Base-by-base conservation (phyloP, 2,888 invertebrate genomes). In the Cheilosia variabilis region DNA sequence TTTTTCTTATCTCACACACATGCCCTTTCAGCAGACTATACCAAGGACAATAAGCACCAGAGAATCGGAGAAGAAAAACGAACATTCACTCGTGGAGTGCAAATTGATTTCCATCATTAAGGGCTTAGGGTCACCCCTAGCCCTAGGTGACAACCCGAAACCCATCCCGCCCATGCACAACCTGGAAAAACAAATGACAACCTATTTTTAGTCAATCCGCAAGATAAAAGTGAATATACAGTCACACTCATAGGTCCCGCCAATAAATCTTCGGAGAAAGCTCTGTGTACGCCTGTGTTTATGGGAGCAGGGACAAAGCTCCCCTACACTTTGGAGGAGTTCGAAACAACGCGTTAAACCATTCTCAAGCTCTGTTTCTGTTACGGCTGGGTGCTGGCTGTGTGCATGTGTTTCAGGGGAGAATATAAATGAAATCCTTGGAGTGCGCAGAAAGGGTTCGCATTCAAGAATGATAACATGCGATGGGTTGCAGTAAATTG, bases 51-150 rank as follows among this genome's bases (percentile, higher is more conserved):
- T 41, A 52, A 50, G 63, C 47, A 55, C 65, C 31, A 72, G 15
- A 34, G 57, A 66, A 55, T 24, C 52, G 24, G 43, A 45, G 55
- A 62, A 62, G 50, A 34, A 37, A 17, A 65, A 19, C 19, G 37
- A 52, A 47, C 34, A 66, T 71, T 57, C 43, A 62, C 50, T 72
- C 47, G 52, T 17, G 27, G 6, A 24, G 79, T 60, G 55, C 69
- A 79, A 84, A 84, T 84, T 84, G 84, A 84, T 84, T 84, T 79
- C 79, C 65, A 75, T 84, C 79, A 84, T 84, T 84, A 84, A 17
- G 65, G 65, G 75, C 79, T 75, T 84, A 50, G 19, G 79, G 75
- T 84, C 79, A 75, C 53, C 75, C 58, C 63, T 53, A 69, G 78
- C 75, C 52, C 57, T 53, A 69, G 78, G 68, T 79, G 83, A 73